These are phyloP conservation scores for Drosophila koepferae DNA, from an alignment of 2,888 invertebrate genomes.

Conservation along the genomic window DNA sequence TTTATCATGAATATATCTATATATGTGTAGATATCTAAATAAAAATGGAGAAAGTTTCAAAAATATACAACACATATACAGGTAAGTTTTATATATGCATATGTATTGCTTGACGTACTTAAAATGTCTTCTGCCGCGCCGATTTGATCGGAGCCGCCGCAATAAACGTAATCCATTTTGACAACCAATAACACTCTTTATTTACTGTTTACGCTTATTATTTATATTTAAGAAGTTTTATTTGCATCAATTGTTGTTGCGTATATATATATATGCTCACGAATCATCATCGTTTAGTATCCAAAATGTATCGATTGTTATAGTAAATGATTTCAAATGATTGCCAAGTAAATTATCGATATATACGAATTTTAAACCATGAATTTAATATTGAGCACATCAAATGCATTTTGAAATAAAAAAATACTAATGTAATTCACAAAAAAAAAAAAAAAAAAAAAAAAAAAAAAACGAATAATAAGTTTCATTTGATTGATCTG, in stretches of 20 bases:
- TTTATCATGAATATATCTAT: slow-evolving; percentile 9
- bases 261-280: slow-evolving; percentile 36
- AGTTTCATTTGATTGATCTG: neutral
- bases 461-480: neutral
- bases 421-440: neutral
- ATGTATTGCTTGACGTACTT: slow-evolving; percentile 63
- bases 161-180: slow-evolving; percentile 84
- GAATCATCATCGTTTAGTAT: slow-evolving; percentile 20
- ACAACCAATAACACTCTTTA: slow-evolving; percentile 20
- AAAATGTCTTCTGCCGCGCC: slow-evolving; percentile 83
- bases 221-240: slow-evolving; percentile 34
- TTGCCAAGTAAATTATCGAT: slow-evolving; percentile 23
- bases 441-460: neutral
- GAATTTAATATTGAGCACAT: neutral
- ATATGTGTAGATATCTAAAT: slow-evolving; percentile 5
- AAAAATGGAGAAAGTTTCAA: slow-evolving; percentile 38
- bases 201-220: slow-evolving; percentile 19
- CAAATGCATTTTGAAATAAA: neutral
- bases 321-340: neutral
- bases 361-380: neutral
- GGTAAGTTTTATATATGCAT: neutral
- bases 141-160: slow-evolving; percentile 81
- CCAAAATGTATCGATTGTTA: slow-evolving; percentile 12
- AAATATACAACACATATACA: slow-evolving; percentile 8
- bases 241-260: slow-evolving; percentile 49